Evolutionary conservation across 1,140 invertebrate species (phyloP), one percentile per base, ranked within the genome.

Genomic region (Brachystomella parvula): DNA sequence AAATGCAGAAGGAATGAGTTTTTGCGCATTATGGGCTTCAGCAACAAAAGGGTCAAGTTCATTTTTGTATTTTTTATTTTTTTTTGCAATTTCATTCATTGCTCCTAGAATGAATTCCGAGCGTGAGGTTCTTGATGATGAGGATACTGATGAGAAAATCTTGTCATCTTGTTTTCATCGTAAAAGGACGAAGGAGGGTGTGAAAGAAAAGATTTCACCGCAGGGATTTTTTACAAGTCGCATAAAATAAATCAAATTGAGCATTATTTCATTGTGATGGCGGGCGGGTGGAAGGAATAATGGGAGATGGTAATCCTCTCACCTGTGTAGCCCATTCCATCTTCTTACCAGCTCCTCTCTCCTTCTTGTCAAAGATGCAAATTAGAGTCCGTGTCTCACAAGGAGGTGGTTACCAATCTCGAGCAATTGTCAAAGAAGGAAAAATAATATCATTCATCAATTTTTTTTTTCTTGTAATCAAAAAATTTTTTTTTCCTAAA

Each of bases 171-270:
- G 39, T n/a, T 44, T 44, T 44, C n/a, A 24, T 17, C 12, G 24
- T 6, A 53, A 53, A 53, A 53, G 49, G 15, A 53, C 49, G 9
- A 44, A n/a, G 39, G 39, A 53, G 24, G 49, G 49, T 53, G 49
- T 53, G 49, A 53, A 53, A 26, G 49, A 24, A 53, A 24, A 9
- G 9, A 53, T 53, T 53, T 24, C 49, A 26, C 49, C 49, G 3
- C 49, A 53, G 49, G 49, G 49, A 19, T 26, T 53, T 39, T 39
- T 6, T 6, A 53, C 24, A 53, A 26, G 9, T 53, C 49, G 9
- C 49, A 53, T 53, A 53, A 53, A 26, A 53, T 53, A 53, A 53
- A 53, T 53, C 49, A 53, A 53, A 24, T 15, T 53, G 49, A 17
- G 49, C 49, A 53, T 53, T n/a, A 53, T 15, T 53, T 53, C 24